Evolutionary conservation across 2,797 vertebrate genomes (phyloP), one percentile per base, ranked within the genome.

Genomic region (Decapterus maruadsi): DNA sequence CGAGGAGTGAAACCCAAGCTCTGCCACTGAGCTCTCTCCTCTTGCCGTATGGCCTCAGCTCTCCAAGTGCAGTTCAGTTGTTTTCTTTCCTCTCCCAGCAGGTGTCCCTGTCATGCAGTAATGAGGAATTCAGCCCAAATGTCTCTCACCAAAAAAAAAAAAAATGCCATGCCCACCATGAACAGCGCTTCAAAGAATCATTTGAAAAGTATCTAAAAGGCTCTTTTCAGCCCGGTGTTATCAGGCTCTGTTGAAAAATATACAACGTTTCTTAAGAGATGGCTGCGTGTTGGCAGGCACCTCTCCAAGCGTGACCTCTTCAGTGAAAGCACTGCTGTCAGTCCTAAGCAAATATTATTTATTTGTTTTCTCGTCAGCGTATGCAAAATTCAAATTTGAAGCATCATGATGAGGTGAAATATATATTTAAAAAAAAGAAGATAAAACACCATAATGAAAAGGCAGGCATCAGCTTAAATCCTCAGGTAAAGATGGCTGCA

Each of bases 21-120:
- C n/a, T 75, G 78, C 56, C 65, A 63, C 72, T 78, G 59, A 78
- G 70, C 80, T 80, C 60, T 26, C 26, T 26, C 26, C 68, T 75
- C 72, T 58, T n/a, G 61, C 77, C 6, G 31, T 46, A 46, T 29
- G 55, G 68, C 71, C 73, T 72, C 60, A 72, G 54, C 73, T 74
- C 78, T 71, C 51, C 42, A 61, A 26, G 38, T 57, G 54, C 64
- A 58, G 50, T 42, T 83, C 80, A 75, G 85, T 90, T 90, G 86
- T 89, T 91, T 91, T 80, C 87, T 80, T 74, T 80, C 74, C 79
- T 89, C 88, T 91, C 90, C 92, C 93, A 93, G 92, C 91, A 95
- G 91, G 90, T 92, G 92, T 93, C 90, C 87, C 89, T 90, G 90
- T 93, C 91, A 93, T 87, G 77, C 91, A 92, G 73, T 86, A 81